Percentiles rank a stretch among this genome's conserved stretches.
phyloP scores from a whole-genome alignment of 2,113 vertebrate species.

The Thinocorus orbignyianus region DNA sequence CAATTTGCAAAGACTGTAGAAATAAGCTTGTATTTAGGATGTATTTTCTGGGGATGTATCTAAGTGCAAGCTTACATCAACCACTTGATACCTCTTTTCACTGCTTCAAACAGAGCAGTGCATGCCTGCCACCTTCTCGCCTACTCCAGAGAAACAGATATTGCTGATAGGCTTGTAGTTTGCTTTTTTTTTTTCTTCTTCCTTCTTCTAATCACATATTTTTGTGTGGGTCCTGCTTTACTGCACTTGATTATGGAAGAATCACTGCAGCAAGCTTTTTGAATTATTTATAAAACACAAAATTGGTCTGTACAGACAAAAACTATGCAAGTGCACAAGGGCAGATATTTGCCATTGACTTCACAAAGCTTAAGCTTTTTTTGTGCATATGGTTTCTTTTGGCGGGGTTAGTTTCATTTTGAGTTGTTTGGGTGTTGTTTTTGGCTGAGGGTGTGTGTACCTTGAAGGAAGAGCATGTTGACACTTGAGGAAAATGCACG shows the following conservation, averaged over 20 bases:
- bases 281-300: not conserved
- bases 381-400: not conserved
- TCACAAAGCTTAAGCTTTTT: not conserved
- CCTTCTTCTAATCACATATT: not conserved
- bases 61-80: not conserved
- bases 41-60: not conserved
- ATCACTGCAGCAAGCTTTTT: not conserved
- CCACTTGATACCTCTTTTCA: not conserved
- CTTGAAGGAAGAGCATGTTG: not conserved
- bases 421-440: not conserved
- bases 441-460: not conserved
- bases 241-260: not conserved
- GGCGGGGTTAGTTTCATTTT: not conserved
- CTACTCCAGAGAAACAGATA: not conserved
- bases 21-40: not conserved
- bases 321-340: not conserved
- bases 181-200: not conserved
- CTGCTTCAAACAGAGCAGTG: not conserved
- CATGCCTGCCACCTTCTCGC: not conserved
- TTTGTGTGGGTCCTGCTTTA: not conserved
- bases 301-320: not conserved
- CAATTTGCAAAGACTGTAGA: not conserved
- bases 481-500: fast-evolving
- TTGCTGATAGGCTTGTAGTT: not conserved
- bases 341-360: not conserved